Conservation (phyloP, 23 tunicate species). For the Ciona savignyi region DNA sequence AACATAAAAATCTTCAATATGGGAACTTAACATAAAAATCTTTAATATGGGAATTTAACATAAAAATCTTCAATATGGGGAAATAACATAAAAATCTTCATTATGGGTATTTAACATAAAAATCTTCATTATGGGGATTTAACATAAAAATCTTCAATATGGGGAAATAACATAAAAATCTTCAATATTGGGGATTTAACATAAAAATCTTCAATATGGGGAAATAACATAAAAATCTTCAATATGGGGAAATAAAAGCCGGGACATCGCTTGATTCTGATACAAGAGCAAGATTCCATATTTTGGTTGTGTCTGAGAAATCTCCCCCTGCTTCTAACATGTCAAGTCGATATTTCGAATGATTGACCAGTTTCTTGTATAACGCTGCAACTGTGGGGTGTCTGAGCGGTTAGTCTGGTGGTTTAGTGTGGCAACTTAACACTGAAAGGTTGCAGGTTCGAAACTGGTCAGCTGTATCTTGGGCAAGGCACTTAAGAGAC, state of each 20-base stretch:
- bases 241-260: conserved; percentile 7
- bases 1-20: background rate
- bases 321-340: conserved; percentile 22
- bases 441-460: too few species aligned
- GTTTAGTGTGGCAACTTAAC: too few species aligned
- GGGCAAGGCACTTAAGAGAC: too few species aligned
- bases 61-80: too few species aligned
- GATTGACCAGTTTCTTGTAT: conserved; percentile 8
- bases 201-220: background rate
- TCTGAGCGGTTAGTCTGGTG: too few species aligned
- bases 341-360: conserved; percentile 6
- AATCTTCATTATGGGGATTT: background rate
- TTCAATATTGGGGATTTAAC: background rate
- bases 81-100: too few species aligned
- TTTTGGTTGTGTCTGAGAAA: background rate
- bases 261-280: conserved; percentile 17
- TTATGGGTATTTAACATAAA: too few species aligned
- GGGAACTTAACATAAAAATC: background rate
- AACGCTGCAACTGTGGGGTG: conserved; percentile 1
- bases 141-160: background rate
- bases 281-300: conserved; percentile 24
- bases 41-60: too few species aligned
- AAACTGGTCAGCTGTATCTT: too few species aligned
- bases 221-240: background rate
- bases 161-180: background rate